phyloP scores from a whole-genome alignment of 2,888 invertebrate species.

The Drosophila eohydei region DNA sequence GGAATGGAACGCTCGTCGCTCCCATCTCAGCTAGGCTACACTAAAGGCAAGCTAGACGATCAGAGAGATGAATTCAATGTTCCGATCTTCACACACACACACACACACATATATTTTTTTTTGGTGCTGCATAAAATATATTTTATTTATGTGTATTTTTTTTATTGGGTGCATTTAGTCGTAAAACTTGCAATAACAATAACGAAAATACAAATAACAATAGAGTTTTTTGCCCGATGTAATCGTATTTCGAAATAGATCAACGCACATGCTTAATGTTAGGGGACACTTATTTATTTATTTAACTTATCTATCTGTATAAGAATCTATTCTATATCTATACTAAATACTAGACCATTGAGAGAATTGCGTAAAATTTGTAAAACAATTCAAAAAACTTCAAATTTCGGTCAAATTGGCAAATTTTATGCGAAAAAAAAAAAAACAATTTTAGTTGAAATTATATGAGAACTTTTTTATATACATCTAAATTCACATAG shows the following conservation, averaged over 20 bases:
- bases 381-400: constrained; percentile 14
- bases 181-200: constrained; percentile 42
- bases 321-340: constrained; percentile 30
- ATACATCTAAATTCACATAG: constrained; percentile 49
- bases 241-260: constrained; percentile 23
- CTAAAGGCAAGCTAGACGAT: constrained; percentile 33
- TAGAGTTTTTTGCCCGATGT: constrained; percentile 16
- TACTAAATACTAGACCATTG: constrained; percentile 13
- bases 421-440: constrained; percentile 30
- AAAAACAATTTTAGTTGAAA: constrained; percentile 48
- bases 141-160: constrained; percentile 44
- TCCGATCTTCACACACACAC: constrained; percentile 27
- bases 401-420: constrained; percentile 27
- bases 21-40: constrained; percentile 70
- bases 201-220: constrained; percentile 24
- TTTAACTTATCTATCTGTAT: constrained; percentile 35
- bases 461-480: constrained; percentile 19
- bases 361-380: constrained; percentile 17
- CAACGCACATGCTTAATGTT: constrained; percentile 55
- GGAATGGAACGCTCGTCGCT: constrained; percentile 30
- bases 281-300: constrained; percentile 69
- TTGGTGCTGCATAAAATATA: constrained; percentile 61
- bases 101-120: constrained; percentile 8
- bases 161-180: constrained; percentile 73
- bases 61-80: constrained; percentile 35